These are phyloP conservation scores for Zosterops japonicus DNA, from an alignment of 2,113 vertebrate species.

Conservation along the genomic window DNA sequence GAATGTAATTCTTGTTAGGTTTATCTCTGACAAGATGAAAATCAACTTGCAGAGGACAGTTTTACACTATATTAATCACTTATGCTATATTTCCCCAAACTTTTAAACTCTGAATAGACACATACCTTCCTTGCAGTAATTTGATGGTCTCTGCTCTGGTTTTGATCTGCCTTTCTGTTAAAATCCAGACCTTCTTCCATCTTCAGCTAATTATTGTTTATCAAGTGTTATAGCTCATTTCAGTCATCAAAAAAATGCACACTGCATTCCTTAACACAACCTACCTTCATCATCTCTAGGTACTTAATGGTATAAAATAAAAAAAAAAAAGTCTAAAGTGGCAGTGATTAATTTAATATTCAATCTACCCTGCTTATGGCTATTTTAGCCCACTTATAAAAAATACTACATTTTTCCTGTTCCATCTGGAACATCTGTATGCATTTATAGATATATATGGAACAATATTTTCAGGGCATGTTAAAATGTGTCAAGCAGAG, in stretches of 20 bases:
- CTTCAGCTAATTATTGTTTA: conserved; percentile 14
- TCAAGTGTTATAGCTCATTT: background rate
- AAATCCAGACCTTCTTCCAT: conserved; percentile 4
- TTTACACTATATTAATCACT: background rate
- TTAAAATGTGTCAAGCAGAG: background rate
- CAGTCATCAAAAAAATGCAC: conserved; percentile 15
- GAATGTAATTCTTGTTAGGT: background rate
- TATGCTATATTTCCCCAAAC: background rate
- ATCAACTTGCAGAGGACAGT: background rate
- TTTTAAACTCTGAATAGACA: background rate
- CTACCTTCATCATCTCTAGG: background rate
- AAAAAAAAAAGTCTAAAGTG: background rate
- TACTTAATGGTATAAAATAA: conserved; percentile 29
- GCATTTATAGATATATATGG: background rate
- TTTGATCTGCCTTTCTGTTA: background rate
- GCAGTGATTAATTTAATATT: background rate
- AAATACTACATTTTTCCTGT: background rate
- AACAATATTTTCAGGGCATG: background rate
- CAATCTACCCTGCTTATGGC: background rate
- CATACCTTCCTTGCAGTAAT: background rate
- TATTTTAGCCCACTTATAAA: background rate
- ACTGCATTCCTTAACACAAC: conserved; percentile 14
- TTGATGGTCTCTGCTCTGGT: background rate
- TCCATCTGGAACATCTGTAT: background rate
- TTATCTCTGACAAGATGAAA: background rate